Evolutionary conservation across 2,888 invertebrate genomes (phyloP).

Genomic region (Acanthosepion esculentum): DNA sequence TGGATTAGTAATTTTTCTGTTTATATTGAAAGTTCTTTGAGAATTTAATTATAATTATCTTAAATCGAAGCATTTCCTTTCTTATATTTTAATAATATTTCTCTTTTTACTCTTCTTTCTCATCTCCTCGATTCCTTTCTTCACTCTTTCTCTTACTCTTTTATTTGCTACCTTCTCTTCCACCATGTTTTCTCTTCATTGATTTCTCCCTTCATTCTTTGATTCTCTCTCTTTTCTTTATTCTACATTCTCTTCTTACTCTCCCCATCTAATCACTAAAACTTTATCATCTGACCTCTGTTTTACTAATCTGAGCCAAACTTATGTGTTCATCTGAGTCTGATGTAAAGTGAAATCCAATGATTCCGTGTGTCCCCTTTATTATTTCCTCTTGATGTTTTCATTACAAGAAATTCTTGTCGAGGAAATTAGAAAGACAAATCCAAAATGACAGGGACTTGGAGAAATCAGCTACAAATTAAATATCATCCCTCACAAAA

Average conservation of each 20-base stretch:
- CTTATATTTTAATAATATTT: not conserved
- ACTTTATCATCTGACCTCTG: not conserved
- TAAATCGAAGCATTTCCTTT: not conserved
- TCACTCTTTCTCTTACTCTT: not conserved
- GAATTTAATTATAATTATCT: not conserved
- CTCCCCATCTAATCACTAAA: not conserved
- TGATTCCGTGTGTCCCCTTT: not conserved
- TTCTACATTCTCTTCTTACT: not conserved
- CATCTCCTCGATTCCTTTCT: not conserved
- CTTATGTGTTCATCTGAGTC: not conserved
- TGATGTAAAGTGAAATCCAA: not conserved
- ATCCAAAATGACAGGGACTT: not conserved
- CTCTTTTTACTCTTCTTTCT: not conserved
- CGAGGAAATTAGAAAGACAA: not conserved
- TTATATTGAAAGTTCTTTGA: not conserved
- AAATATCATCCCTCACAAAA: not conserved
- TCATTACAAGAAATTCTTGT: not conserved
- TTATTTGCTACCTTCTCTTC: not conserved
- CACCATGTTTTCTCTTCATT: not conserved
- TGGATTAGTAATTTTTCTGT: not conserved
- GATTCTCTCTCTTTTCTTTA: not conserved
- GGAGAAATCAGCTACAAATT: not conserved
- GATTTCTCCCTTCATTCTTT: too few species aligned
- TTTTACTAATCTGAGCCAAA: not conserved
- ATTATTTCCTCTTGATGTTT: conserved; percentile 6